phyloP scores from a whole-genome alignment of 2,797 vertebrate genomes.

The Clarias fuscus region DNA sequence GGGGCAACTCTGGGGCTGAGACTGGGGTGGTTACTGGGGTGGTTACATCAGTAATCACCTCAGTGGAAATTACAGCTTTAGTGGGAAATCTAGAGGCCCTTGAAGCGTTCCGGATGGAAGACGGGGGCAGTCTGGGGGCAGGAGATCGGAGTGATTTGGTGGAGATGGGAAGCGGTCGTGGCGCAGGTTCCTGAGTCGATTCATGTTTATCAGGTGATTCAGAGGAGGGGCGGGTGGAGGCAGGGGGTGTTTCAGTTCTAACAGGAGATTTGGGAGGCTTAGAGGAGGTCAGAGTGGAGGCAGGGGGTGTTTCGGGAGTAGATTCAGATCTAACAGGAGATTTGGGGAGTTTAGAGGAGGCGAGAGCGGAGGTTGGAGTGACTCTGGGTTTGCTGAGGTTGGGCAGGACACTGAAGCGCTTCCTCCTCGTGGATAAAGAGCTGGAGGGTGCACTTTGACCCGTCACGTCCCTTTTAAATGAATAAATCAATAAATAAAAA shows the following conservation, averaged over 20 bases:
- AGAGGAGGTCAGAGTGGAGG: conserved; percentile 48
- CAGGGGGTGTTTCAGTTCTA: conserved; percentile 59
- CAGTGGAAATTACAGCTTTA: background rate
- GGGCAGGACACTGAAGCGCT: conserved; percentile 79
- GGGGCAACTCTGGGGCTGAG: conserved; percentile 41
- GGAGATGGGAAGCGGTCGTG: background rate
- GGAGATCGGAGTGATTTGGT: background rate
- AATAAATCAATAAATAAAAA: background rate
- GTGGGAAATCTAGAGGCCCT: background rate
- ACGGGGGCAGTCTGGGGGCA: background rate
- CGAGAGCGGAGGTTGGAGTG: background rate
- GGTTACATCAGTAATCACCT: background rate
- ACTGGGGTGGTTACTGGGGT: conserved; percentile 24
- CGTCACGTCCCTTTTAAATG: conserved; percentile 68
- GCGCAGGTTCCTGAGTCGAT: background rate
- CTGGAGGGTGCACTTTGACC: conserved; percentile 61
- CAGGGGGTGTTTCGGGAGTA: conserved; percentile 45
- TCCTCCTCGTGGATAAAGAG: conserved; percentile 77
- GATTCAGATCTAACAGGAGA: conserved; percentile 61
- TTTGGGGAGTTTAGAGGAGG: conserved; percentile 64
- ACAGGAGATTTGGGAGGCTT: conserved; percentile 64
- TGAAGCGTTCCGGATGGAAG: background rate
- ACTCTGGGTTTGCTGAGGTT: conserved; percentile 70
- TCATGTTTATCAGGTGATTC: conserved; percentile 1
- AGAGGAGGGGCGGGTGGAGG: conserved; percentile 43